phyloP scores from a whole-genome alignment of 1,140 invertebrate species.

The Aphis craccivora region DNA sequence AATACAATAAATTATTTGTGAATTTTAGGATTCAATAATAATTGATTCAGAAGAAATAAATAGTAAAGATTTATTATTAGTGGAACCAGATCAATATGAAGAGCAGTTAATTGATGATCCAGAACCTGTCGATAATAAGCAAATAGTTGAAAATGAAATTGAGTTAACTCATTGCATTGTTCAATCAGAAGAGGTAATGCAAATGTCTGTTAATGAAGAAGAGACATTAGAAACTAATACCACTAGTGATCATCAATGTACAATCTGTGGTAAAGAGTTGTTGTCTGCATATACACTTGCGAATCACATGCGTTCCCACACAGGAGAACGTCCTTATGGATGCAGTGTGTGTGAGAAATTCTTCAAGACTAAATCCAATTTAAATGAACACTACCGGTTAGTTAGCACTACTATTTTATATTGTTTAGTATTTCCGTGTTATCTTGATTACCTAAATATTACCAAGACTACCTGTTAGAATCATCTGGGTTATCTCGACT shows the following conservation, averaged over 20 bases:
- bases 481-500: too few relatives aligned
- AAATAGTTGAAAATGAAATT: conserved; percentile 50
- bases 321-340: conserved; percentile 47
- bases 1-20: neutral
- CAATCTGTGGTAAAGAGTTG: conserved; percentile 47
- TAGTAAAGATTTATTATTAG: conserved; percentile 37
- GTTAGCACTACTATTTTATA: neutral
- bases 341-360: conserved; percentile 53
- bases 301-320: conserved; percentile 50
- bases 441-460: too few relatives aligned
- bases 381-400: conserved; percentile 55
- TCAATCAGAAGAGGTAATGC: conserved; percentile 47
- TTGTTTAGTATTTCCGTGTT: neutral
- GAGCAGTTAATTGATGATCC: conserved; percentile 50
- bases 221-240: neutral
- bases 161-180: conserved; percentile 40
- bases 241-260: conserved; percentile 32
- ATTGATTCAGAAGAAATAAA: neutral
- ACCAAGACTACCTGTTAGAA: too few relatives aligned
- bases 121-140: neutral
- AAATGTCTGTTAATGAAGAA: neutral
- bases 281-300: conserved; percentile 50
- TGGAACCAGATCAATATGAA: conserved; percentile 12
- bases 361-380: conserved; percentile 54
- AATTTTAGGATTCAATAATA: neutral